Evolutionary conservation across 2,113 vertebrate species (phyloP).

Genomic region (Panthera leo): DNA sequence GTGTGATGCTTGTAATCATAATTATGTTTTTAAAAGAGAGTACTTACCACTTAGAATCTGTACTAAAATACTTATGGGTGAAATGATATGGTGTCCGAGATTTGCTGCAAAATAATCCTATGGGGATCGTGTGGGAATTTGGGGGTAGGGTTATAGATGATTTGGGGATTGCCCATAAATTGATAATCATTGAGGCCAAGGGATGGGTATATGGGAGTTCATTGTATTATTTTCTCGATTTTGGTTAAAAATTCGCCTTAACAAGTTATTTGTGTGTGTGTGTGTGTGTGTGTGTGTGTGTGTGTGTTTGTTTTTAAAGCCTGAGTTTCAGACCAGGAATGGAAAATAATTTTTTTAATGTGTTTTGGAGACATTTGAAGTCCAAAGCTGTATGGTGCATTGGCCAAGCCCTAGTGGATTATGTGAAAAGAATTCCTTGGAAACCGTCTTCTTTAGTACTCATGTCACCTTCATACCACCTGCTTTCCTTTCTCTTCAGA

Average conservation of each 20-base stretch:
- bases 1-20: background rate
- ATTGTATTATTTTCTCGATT: conserved; percentile 27
- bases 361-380: background rate
- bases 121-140: background rate
- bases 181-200: background rate
- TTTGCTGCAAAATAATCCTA: conserved; percentile 5
- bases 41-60: background rate
- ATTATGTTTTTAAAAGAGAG: background rate
- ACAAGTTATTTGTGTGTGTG: background rate
- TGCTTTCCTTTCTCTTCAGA: background rate
- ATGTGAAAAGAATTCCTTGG: background rate
- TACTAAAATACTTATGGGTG: background rate
- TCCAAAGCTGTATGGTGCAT: background rate
- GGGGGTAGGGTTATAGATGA: background rate
- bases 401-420: background rate
- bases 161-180: background rate
- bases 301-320: background rate
- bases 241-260: conserved; percentile 5
- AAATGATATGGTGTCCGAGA: background rate
- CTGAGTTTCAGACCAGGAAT: background rate
- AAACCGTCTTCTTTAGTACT: background rate
- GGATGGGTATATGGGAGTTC: background rate
- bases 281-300: background rate
- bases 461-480: background rate
- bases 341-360: background rate